A percentile compares a stretch with the other conserved stretches of the same genome.
Evolutionary conservation across 2,113 vertebrate species (phyloP).

Genomic region (Progne subis): DNA sequence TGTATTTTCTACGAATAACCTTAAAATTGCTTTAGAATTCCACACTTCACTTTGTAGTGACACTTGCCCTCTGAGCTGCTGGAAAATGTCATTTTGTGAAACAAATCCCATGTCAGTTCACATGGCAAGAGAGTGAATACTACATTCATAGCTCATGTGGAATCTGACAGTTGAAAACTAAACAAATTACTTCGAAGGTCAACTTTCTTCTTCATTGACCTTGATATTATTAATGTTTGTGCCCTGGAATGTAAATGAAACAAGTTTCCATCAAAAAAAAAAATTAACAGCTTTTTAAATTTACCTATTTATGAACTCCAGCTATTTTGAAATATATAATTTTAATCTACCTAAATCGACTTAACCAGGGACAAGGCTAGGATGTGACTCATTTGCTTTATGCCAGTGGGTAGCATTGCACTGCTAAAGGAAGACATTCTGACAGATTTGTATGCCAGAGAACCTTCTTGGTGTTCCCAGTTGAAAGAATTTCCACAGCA

Average conservation of each 20-base stretch:
- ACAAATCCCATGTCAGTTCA: constrained; percentile 54
- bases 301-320: constrained; percentile 31
- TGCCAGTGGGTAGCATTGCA: constrained; percentile 30
- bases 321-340: constrained; percentile 71
- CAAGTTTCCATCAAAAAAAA: constrained; percentile 29
- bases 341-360: constrained; percentile 67
- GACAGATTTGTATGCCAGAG: constrained; percentile 40
- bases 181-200: constrained; percentile 57
- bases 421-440: constrained; percentile 42
- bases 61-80: constrained; percentile 27
- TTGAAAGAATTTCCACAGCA: constrained; percentile 38
- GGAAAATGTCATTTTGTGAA: constrained; percentile 56
- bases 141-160: constrained; percentile 31
- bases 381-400: constrained; percentile 62
- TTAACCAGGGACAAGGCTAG: constrained; percentile 44
- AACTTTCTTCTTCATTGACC: constrained; percentile 16
- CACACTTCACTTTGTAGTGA: neutral
- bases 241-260: constrained; percentile 54
- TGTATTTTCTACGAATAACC: neutral
- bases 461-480: constrained; percentile 50
- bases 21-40: constrained; percentile 45
- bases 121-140: constrained; percentile 6
- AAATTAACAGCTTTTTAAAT: constrained; percentile 68
- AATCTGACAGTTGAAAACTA: constrained; percentile 55
- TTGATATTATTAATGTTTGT: constrained; percentile 57